A percentile compares a stretch with the other conserved stretches of the same genome.
These are phyloP conservation scores for Xylocampa areola DNA, from an alignment of 2,888 invertebrate genomes.

Conservation along the genomic window DNA sequence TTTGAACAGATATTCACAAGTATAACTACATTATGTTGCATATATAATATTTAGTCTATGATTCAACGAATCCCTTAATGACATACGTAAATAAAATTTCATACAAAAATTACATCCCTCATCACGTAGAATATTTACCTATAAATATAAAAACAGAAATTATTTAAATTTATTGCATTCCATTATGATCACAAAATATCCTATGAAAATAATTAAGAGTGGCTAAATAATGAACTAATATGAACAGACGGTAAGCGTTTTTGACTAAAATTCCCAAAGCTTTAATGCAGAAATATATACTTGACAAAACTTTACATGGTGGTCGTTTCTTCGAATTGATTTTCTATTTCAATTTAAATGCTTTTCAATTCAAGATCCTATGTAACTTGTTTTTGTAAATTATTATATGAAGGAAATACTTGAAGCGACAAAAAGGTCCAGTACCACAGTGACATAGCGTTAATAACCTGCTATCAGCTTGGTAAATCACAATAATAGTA, in stretches of 20 bases:
- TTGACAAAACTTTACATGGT: slow-evolving; percentile 14
- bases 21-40: slow-evolving; percentile 29
- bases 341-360: slow-evolving; percentile 35
- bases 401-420: slow-evolving; percentile 37
- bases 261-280: slow-evolving; percentile 40
- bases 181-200: slow-evolving; percentile 48
- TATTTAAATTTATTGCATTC: slow-evolving; percentile 47
- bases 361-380: slow-evolving; percentile 38
- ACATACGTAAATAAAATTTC: slow-evolving; percentile 53
- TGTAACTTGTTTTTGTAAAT: slow-evolving; percentile 37
- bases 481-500: slow-evolving; percentile 65
- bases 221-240: slow-evolving; percentile 33
- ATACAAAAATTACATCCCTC: slow-evolving; percentile 54
- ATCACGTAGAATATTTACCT: slow-evolving; percentile 47
- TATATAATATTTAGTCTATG: slow-evolving; percentile 34
- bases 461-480: slow-evolving; percentile 55
- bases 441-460: slow-evolving; percentile 41
- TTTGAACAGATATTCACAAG: slow-evolving; percentile 31
- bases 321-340: slow-evolving; percentile 18
- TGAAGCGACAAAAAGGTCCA: too few relatives aligned
- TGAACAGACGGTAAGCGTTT: slow-evolving; percentile 23
- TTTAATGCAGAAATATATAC: slow-evolving; percentile 21
- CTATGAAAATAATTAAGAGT: slow-evolving; percentile 39
- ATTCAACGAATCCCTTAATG: slow-evolving; percentile 46
- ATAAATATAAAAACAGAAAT: slow-evolving; percentile 55